A percentile compares a stretch with the other conserved stretches of the same genome.
Evolutionary conservation across 2,113 vertebrate genomes (phyloP).

Genomic region (Eulacestoma nigropectus): DNA sequence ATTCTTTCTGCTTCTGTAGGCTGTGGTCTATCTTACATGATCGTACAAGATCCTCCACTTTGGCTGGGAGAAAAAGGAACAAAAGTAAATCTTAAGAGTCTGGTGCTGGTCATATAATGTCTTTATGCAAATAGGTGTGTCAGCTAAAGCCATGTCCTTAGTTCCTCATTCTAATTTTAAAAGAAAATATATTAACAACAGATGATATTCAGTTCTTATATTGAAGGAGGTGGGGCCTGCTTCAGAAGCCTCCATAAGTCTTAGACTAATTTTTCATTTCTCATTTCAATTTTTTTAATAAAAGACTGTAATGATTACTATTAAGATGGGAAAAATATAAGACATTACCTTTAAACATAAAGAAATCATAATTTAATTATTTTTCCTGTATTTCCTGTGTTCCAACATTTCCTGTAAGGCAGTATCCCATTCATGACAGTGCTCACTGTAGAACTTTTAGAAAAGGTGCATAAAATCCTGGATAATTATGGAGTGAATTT

Average conservation of each 20-base stretch:
- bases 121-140: neutral
- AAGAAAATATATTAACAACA: neutral
- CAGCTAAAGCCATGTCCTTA: neutral
- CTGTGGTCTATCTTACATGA: neutral
- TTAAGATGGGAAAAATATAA: neutral
- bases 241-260: neutral
- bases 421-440: neutral
- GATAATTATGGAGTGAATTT: conserved; percentile 58
- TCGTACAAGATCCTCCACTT: neutral
- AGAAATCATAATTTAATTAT: neutral
- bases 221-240: neutral
- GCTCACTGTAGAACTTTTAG: neutral
- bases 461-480: conserved; percentile 45
- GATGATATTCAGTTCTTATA: neutral
- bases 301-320: neutral
- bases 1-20: neutral
- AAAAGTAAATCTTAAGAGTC: neutral
- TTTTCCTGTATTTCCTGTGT: neutral
- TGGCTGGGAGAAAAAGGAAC: neutral
- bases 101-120: neutral
- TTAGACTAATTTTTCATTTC: neutral
- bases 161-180: neutral
- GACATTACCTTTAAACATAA: neutral
- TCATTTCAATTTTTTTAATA: neutral
- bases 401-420: neutral